phyloP scores from a whole-genome alignment of 2,797 vertebrate genomes.

The Notolepis coatsorum region DNA sequence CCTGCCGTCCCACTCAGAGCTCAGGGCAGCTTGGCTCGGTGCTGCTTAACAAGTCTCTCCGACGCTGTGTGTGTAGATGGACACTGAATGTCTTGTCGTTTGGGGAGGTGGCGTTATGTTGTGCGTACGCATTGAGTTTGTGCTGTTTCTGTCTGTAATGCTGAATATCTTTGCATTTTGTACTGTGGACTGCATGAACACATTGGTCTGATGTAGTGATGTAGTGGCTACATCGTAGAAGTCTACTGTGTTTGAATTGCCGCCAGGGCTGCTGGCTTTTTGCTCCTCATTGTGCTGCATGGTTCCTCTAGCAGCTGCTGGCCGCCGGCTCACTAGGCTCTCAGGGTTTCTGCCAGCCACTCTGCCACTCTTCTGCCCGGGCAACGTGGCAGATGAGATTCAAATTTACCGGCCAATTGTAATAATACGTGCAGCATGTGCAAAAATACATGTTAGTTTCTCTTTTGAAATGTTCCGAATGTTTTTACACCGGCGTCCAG shows the following conservation, averaged over 20 bases:
- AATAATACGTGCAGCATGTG: too few species aligned
- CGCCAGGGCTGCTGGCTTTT: slow-evolving; percentile 31
- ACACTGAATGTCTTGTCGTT: slow-evolving; percentile 48
- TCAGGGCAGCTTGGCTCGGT: slow-evolving; percentile 37
- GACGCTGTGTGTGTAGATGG: neutral
- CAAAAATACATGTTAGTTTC: too few species aligned
- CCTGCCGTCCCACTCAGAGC: slow-evolving; percentile 10
- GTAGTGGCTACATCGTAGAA: slow-evolving; percentile 22
- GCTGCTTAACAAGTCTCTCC: slow-evolving; percentile 3
- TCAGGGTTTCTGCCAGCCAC: too few species aligned
- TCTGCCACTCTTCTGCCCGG: too few species aligned
- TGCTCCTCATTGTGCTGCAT: slow-evolving; percentile 49
- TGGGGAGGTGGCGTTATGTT: slow-evolving; percentile 27
- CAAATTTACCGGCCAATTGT: too few species aligned
- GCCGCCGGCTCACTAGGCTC: too few species aligned
- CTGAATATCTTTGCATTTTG: neutral
- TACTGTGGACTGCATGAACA: too few species aligned
- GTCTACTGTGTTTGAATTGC: neutral
- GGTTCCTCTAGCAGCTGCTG: slow-evolving; percentile 15
- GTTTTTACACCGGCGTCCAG: too few species aligned
- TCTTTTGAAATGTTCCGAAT: too few species aligned
- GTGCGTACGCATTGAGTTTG: slow-evolving; percentile 23
- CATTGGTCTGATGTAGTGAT: neutral
- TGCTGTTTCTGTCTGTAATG: slow-evolving; percentile 25
- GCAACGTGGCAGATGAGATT: too few species aligned